Conservation (phyloP, 2,797 vertebrate species). For the Sebastes kiyomatsui region DNA sequence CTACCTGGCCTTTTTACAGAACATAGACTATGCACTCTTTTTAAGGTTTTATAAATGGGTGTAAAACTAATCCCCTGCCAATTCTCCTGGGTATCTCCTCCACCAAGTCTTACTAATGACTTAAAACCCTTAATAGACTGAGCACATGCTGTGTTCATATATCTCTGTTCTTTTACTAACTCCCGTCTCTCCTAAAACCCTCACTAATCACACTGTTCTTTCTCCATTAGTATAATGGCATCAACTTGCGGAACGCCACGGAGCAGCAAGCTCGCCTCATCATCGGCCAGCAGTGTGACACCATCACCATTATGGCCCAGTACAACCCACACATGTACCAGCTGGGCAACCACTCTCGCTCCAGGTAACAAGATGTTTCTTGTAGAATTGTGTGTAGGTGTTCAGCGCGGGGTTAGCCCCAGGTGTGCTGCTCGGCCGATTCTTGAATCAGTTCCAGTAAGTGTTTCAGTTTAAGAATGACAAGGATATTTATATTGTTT, state of each 20-base stretch:
- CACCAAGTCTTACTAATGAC: neutral
- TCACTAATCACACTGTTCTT: neutral
- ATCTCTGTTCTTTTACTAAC: neutral
- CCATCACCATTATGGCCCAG: constrained; percentile 97
- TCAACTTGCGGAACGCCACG: constrained; percentile 95
- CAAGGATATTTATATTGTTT: neutral
- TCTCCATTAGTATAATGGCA: constrained; percentile 91
- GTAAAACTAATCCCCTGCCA: neutral
- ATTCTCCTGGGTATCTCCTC: neutral
- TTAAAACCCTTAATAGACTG: constrained; percentile 16
- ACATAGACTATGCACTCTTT: neutral
- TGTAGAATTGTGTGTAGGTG: neutral
- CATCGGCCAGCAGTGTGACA: constrained; percentile 97
- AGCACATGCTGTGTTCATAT: neutral
- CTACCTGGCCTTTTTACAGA: neutral
- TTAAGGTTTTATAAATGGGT: neutral
- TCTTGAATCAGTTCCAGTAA: neutral
- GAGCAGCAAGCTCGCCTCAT: constrained; percentile 98
- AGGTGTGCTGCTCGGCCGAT: neutral
- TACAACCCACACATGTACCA: constrained; percentile 99
- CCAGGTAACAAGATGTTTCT: constrained; percentile 83
- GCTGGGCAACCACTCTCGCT: constrained; percentile 94
- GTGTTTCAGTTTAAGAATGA: neutral
- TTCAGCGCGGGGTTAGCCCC: neutral
- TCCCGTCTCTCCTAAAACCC: neutral